Percentiles rank a stretch among this genome's conserved stretches.
Evolutionary conservation across 2,888 invertebrate species (phyloP).

Genomic region (Halocaridina rubra): DNA sequence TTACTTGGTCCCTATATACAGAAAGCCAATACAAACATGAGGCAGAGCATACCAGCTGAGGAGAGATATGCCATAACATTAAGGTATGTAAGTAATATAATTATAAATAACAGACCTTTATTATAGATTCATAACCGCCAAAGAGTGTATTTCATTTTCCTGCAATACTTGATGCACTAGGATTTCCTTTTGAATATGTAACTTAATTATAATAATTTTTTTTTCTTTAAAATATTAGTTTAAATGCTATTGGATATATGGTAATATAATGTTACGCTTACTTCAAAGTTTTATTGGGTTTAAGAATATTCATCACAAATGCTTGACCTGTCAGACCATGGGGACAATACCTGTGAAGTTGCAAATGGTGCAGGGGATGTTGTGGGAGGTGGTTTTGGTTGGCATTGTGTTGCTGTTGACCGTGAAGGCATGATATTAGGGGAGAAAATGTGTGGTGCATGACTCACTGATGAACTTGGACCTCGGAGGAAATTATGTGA

Average conservation of each 20-base stretch:
- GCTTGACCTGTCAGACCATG: not conserved
- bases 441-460: not conserved
- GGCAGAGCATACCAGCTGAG: constrained; percentile 15
- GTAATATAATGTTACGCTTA: not conserved
- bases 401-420: not conserved
- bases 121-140: not conserved
- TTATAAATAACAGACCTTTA: not conserved
- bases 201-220: not conserved
- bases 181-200: constrained; percentile 1
- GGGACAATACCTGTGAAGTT: not conserved
- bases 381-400: not conserved
- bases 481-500: not conserved
- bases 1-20: not conserved
- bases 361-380: not conserved
- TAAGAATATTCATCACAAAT: not conserved
- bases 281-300: not conserved
- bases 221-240: not conserved
- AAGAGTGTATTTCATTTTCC: no score
- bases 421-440: no score
- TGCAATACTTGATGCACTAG: not conserved
- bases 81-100: constrained; percentile 6
- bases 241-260: not conserved
- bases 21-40: not conserved
- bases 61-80: no score
- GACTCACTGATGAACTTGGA: not conserved